Percentiles rank a stretch among this genome's conserved stretches.
Evolutionary conservation across 2,797 vertebrate species (phyloP).

Genomic region (Harpagifer antarcticus): DNA sequence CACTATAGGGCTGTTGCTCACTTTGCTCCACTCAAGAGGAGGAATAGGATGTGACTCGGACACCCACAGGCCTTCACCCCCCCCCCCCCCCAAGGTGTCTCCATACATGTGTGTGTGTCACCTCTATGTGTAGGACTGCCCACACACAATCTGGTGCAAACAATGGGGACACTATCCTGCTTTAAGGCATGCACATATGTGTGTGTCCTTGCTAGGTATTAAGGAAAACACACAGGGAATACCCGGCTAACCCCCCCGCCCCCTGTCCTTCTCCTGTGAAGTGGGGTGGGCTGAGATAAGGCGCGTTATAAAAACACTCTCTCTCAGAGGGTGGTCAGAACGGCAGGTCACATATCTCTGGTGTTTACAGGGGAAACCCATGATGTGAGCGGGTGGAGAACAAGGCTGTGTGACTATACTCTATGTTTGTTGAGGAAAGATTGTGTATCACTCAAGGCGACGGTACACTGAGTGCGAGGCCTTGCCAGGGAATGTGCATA

Average conservation of each 20-base stretch:
- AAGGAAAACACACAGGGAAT: conserved; percentile 63
- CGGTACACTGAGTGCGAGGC: conserved; percentile 24
- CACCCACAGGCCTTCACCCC: conserved; percentile 36
- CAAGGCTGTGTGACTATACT: not conserved
- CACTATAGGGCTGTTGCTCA: conserved; percentile 26
- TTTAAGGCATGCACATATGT: not conserved
- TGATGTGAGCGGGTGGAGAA: conserved; percentile 30
- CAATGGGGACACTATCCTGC: conserved; percentile 48
- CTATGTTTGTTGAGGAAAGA: conserved; percentile 38
- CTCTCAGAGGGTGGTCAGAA: conserved; percentile 66
- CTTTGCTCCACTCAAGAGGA: conserved; percentile 17
- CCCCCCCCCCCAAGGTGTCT: conserved; percentile 13
- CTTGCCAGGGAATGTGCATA: conserved; percentile 53
- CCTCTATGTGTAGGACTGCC: conserved; percentile 19
- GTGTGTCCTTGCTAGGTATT: conserved; percentile 26
- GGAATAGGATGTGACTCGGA: conserved; percentile 35
- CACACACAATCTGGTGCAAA: conserved; percentile 10
- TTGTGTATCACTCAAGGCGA: conserved; percentile 39
- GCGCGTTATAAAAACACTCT: conserved; percentile 61
- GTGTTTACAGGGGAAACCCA: conserved; percentile 71
- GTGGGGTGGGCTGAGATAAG: conserved; percentile 73
- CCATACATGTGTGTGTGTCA: conserved; percentile 23
- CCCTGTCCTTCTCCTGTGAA: conserved; percentile 44
- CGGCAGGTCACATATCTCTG: conserved; percentile 51
- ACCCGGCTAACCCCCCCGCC: conserved; percentile 13